Evolutionary conservation across 2,888 invertebrate species (phyloP), one percentile per base, ranked within the genome.

Genomic region (Latrodectus elegans): DNA sequence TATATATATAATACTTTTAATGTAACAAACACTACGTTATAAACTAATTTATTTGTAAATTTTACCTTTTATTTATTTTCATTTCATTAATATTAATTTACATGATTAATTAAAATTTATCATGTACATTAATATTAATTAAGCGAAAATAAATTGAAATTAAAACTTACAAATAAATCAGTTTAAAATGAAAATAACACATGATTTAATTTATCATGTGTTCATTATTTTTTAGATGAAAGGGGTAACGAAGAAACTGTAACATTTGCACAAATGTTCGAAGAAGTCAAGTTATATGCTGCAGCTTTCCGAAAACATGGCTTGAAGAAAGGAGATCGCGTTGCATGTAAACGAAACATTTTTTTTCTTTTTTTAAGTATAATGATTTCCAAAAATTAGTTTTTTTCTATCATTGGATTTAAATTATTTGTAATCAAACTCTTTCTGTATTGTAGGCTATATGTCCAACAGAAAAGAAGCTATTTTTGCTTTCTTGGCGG

Each of bases 231-330:
- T 78, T 64, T 55, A 86, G 86, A 86, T 53, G 86, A 86, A 49
- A n/a, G 11, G 9, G 86, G 81, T 4, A n/a, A 64, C 51, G 84
- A 82, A 64, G 75, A 88, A 49, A 65, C 6, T 0, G 76, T 88
- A 8, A 84, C 88, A 14, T 88, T 53, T 80, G 79, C 75, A 1
- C 84, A 88, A 53, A 71, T 88, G 0, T 96, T 96, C 91, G 96
- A 96, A 92, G 96, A 96, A 0, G 95, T 96, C 77, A 96, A 96
- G 96, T 94, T 95, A 0, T 96, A 95, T 91, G 96, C 95, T 4
- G 92, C 94, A 65, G 96, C 95, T 0, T 92, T 95, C 53, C 94
- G 95, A 91, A 93, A 94, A 90, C 92, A 96, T 0, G 88, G 88
- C 9, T 15, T 88, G n/a, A 17, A 53, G 10, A 80, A 68, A 80